Conservation (phyloP, 2,797 vertebrate species). For the Rhinella marina region DNA sequence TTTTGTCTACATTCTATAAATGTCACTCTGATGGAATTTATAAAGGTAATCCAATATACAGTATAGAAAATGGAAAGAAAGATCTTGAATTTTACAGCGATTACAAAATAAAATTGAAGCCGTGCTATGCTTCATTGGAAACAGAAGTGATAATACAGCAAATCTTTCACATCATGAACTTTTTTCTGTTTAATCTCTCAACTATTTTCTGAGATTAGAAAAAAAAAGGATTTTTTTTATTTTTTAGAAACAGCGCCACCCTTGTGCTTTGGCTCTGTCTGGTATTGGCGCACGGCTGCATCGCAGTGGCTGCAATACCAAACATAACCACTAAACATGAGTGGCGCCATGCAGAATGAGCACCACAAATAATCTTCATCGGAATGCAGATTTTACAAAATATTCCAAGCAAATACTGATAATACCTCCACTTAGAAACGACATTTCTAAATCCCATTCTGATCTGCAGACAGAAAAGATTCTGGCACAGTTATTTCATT, state of each 20-base stretch:
- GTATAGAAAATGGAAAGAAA: background rate
- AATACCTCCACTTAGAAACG: background rate
- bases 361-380: background rate
- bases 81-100: conserved; percentile 9
- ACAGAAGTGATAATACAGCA: background rate
- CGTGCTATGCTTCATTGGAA: conserved; percentile 21
- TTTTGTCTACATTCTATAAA: background rate
- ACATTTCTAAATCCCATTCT: background rate
- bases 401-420: background rate
- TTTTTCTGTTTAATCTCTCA: background rate
- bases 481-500: conserved; percentile 6
- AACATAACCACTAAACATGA: background rate
- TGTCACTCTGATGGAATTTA: conserved; percentile 27
- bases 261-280: background rate
- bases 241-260: background rate
- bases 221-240: background rate
- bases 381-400: background rate
- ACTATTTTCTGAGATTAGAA: background rate
- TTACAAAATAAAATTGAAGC: conserved; percentile 27
- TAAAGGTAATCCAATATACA: conserved; percentile 9
- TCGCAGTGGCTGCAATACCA: background rate
- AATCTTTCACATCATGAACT: background rate
- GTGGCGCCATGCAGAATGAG: background rate
- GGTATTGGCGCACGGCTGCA: background rate
- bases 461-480: background rate